Evolutionary conservation across 1,140 invertebrate genomes (phyloP), one percentile per base, ranked within the genome.

Genomic region (Zaprionus ornatus): DNA sequence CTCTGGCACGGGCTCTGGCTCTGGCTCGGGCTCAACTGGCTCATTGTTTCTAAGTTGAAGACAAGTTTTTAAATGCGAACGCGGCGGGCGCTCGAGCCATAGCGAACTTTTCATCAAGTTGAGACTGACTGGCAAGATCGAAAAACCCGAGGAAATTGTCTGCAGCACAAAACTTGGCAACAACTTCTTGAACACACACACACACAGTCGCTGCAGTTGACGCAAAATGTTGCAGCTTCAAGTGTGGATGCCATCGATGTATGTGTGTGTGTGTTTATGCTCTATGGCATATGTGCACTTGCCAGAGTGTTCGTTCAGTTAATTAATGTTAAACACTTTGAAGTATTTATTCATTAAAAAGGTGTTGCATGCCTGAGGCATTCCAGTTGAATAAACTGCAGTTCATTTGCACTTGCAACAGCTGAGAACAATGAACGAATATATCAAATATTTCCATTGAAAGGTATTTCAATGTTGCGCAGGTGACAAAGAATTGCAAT

Each of bases 1-100:
- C n/a, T n/a, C n/a, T n/a, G 9, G 29, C 9, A 0, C 7, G 9
- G 29, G 29, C 29, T 3, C 29, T 1, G 9, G 29, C 9, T 29
- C 9, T 15, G 6, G 37, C 23, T 56, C 17, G 50, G 10, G 50
- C 19, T 66, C 15, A 17, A 17, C 40, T 17, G 19, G 37, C 50
- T 64, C 62, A 65, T 73, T 73, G 70, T 73, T 67, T 67, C 25
- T 19, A 54, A 73, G 70, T 73, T 67, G 63, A 13, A 7, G 70
- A 19, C 70, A 60, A 67, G 63, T 73, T 73, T 35, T n/a, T 66
- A 60, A 73, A 71, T 57, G 29, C 35, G 21, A 50, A 50, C 17
- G 19, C 40, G 42, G 17, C 42, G 25, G 13, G 40, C 32, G 29
- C 60, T 69, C 32, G 52, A 60, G 32, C 48, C 57, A 55, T 23